These are phyloP conservation scores for Octodon degus DNA, from an alignment of 2,113 vertebrate genomes.

Conservation along the genomic window DNA sequence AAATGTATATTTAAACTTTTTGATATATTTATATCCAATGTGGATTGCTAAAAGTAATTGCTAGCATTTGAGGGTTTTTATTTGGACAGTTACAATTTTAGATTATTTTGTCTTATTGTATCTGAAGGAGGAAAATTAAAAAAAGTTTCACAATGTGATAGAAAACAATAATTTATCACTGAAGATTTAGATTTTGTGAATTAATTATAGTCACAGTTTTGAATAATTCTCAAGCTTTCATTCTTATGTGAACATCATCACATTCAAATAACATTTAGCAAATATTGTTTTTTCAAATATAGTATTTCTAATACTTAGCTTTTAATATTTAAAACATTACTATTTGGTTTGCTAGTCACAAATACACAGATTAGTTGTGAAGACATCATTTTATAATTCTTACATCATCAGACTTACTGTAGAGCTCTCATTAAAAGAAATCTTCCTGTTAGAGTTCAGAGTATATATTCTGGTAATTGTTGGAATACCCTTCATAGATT, in stretches of 20 bases:
- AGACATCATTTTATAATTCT: too few relatives aligned
- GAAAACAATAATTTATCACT: neutral
- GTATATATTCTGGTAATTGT: neutral
- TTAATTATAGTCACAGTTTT: neutral
- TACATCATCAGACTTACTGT: neutral
- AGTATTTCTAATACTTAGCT: neutral
- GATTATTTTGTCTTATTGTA: neutral
- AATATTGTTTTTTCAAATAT: neutral
- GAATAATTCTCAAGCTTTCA: neutral
- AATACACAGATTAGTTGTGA: neutral
- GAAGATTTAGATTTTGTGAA: neutral
- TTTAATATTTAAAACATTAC: neutral
- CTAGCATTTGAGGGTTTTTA: neutral
- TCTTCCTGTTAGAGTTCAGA: neutral
- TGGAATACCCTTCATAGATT: neutral
- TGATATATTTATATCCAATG: neutral
- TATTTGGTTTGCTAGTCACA: too few relatives aligned
- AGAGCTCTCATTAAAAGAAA: neutral
- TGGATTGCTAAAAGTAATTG: neutral
- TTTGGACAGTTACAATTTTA: neutral
- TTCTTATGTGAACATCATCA: neutral
- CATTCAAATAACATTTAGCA: neutral
- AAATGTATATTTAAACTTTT: neutral
- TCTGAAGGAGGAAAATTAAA: neutral
- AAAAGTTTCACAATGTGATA: neutral